phyloP scores from a whole-genome alignment of 2,113 vertebrate species.

The Mormoops blainvillei region DNA sequence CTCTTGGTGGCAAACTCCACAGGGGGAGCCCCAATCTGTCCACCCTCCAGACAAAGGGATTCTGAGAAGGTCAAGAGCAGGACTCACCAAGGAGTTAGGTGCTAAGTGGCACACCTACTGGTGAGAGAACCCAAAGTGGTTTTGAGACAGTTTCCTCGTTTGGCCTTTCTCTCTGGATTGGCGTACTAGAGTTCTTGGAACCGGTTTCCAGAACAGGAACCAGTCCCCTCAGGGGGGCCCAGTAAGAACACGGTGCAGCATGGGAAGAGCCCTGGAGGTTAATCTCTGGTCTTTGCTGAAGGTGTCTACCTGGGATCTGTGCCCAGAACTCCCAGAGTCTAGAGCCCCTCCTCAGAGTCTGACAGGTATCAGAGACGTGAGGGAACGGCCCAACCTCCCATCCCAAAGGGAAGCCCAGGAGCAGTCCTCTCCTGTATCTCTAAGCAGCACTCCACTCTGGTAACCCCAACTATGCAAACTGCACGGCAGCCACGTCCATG shows the following conservation, averaged over 20 bases:
- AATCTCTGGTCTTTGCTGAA: neutral
- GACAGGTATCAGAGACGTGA: neutral
- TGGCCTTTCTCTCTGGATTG: neutral
- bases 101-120: neutral
- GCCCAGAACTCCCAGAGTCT: neutral
- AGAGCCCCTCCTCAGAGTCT: neutral
- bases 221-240: neutral
- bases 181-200: neutral
- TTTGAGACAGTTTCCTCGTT: neutral
- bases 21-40: neutral
- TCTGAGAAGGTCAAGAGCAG: neutral
- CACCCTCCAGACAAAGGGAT: neutral
- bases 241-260: neutral
- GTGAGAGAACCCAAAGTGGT: neutral
- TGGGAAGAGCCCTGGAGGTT: neutral
- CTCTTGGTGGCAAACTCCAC: neutral
- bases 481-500: fast-evolving
- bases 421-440: neutral
- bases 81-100: neutral
- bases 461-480: neutral
- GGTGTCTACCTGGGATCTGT: neutral
- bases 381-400: neutral
- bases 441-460: neutral
- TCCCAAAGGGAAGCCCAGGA: neutral
- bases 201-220: neutral